A percentile compares a stretch with the other conserved stretches of the same genome.
These are phyloP conservation scores for Drosophila pegasa DNA, from an alignment of 2,888 invertebrate species.

Conservation along the genomic window DNA sequence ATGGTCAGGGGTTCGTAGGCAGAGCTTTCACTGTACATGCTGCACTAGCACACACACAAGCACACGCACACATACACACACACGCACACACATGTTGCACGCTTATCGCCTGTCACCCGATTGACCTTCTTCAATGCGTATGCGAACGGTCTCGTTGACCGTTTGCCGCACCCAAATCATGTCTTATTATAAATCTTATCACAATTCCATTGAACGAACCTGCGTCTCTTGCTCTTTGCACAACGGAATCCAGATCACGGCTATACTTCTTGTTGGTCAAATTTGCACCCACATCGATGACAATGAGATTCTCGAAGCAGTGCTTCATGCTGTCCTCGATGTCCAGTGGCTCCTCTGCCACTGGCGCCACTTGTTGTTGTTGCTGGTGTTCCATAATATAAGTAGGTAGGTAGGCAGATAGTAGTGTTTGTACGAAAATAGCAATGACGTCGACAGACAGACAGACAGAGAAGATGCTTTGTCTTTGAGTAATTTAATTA, in stretches of 20 bases:
- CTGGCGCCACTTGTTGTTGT: slow-evolving; percentile 50
- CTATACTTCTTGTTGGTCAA: slow-evolving; percentile 96
- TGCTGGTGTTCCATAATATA: slow-evolving; percentile 51
- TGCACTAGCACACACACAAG: slow-evolving; percentile 16
- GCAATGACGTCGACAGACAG: slow-evolving; percentile 75
- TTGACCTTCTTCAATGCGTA: slow-evolving; percentile 56
- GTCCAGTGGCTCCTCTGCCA: slow-evolving; percentile 64
- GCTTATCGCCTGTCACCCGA: slow-evolving; percentile 50
- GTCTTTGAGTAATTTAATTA: slow-evolving; percentile 71
- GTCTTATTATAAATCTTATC: slow-evolving; percentile 57
- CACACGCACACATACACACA: slow-evolving; percentile 23
- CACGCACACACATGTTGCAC: slow-evolving; percentile 40
- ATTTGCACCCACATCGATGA: slow-evolving; percentile 96
- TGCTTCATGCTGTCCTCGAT: slow-evolving; percentile 87
- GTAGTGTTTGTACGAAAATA: slow-evolving; percentile 71
- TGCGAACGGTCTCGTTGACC: slow-evolving; percentile 32
- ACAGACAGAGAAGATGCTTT: slow-evolving; percentile 40
- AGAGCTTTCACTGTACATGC: slow-evolving; percentile 2
- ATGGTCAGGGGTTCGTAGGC: background rate
- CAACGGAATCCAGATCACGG: slow-evolving; percentile 95
- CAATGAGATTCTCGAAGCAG: slow-evolving; percentile 95
- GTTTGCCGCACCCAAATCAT: slow-evolving; percentile 62
- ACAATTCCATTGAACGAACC: slow-evolving; percentile 86
- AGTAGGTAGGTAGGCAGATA: slow-evolving; percentile 26
- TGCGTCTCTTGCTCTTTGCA: slow-evolving; percentile 96